phyloP scores from a whole-genome alignment of 30 jellyfish, hydroid and myxozoan genomes.

The Turritopsis dohrnii region DNA sequence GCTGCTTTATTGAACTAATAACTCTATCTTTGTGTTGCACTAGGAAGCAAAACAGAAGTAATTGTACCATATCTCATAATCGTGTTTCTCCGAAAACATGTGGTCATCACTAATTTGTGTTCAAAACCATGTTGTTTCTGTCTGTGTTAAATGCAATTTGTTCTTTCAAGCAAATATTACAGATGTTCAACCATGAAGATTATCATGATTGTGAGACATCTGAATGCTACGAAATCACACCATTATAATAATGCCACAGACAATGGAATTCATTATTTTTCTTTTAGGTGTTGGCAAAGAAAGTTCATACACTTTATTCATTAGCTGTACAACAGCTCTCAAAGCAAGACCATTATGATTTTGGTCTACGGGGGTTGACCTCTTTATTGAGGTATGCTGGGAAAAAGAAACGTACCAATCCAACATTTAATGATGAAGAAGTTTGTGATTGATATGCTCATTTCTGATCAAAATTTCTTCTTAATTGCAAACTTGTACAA shows the following conservation, averaged over 20 bases:
- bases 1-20: no score
- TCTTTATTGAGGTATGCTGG: constrained; percentile 98
- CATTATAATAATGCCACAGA: no score
- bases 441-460: constrained; percentile 14
- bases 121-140: no score
- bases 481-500: not conserved
- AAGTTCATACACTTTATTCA: constrained; percentile 90
- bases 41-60: no score
- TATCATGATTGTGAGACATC: no score
- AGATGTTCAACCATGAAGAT: not conserved
- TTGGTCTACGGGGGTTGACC: constrained; percentile 97
- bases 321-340: constrained; percentile 97
- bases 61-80: no score
- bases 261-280: not conserved
- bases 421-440: constrained; percentile 94
- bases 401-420: constrained; percentile 85
- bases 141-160: no score
- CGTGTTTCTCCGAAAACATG: no score
- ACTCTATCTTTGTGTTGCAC: no score
- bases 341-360: constrained; percentile 97
- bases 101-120: no score
- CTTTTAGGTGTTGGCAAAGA: constrained; percentile 81
- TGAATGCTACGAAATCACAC: no score
- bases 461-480: not conserved
- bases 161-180: no score